A percentile compares a stretch with the other conserved stretches of the same genome.
These are phyloP conservation scores for Hydrozoanthus gracilis DNA, from an alignment of 92 coral and sea anemone species.

Conservation along the genomic window DNA sequence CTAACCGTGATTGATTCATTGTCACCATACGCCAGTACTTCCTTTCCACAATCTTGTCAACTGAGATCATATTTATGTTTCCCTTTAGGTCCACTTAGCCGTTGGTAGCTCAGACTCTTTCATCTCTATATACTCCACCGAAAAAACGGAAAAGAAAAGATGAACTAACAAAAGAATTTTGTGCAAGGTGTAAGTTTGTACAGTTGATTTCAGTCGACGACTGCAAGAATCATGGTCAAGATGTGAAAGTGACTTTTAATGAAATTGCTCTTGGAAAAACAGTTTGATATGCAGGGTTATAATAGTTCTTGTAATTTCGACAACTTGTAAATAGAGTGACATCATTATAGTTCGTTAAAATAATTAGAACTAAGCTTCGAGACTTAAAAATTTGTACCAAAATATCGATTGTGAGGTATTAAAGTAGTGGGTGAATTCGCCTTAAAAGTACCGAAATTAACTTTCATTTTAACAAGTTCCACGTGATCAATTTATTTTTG, in stretches of 20 bases:
- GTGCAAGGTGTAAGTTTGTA: not conserved
- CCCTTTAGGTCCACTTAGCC: constrained; percentile 84
- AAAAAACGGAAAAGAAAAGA: constrained; percentile 93
- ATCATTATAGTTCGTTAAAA: not conserved
- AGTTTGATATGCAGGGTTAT: not conserved
- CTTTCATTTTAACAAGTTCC: too few relatives aligned
- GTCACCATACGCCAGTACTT: too few relatives aligned
- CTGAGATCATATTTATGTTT: not conserved
- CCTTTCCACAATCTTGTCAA: too few relatives aligned
- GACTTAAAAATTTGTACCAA: not conserved
- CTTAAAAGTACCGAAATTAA: too few relatives aligned
- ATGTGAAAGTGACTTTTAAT: too few relatives aligned
- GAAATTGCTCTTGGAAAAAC: too few relatives aligned
- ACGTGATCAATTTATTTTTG: too few relatives aligned
- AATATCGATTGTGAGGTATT: not conserved
- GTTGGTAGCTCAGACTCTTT: constrained; percentile 97
- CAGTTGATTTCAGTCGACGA: not conserved
- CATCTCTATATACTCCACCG: constrained; percentile 94
- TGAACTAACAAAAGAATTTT: not conserved
- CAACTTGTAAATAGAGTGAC: not conserved
- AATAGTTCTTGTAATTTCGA: not conserved
- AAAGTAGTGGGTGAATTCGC: too few relatives aligned
- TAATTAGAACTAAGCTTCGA: not conserved
- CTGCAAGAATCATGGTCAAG: too few relatives aligned
- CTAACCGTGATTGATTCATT: too few relatives aligned